Percentiles rank a stretch among this genome's conserved stretches.
These are phyloP conservation scores for Papilio dardanus DNA, from an alignment of 1,140 invertebrate genomes.

Conservation along the genomic window DNA sequence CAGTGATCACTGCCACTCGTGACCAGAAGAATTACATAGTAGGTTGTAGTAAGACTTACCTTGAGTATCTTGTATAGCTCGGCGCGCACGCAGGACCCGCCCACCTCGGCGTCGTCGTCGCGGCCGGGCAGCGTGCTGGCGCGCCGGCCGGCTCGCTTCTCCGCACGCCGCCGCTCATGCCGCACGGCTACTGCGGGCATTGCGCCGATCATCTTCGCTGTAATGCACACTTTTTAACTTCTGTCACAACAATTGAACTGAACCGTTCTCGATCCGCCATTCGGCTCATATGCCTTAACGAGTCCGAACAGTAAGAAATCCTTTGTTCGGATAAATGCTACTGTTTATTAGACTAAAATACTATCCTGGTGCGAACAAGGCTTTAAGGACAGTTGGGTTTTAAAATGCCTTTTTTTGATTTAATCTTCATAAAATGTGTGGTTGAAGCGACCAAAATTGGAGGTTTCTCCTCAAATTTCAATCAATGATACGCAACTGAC, in stretches of 20 bases:
- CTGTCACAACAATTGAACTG: too few relatives aligned
- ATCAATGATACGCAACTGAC: background rate
- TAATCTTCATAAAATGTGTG: too few relatives aligned
- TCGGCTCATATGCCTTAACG: too few relatives aligned
- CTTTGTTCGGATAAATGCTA: too few relatives aligned
- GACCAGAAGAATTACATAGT: too few relatives aligned
- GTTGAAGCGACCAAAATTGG: background rate
- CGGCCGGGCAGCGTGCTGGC: slow-evolving; percentile 86
- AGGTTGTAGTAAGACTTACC: slow-evolving; percentile 64
- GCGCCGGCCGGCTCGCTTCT: slow-evolving; percentile 85
- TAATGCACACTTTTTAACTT: slow-evolving; percentile 28
- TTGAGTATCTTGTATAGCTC: slow-evolving; percentile 63
- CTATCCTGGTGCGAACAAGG: too few relatives aligned
- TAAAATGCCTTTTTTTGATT: too few relatives aligned
- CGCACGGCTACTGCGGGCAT: slow-evolving; percentile 93
- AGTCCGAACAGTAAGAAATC: too few relatives aligned
- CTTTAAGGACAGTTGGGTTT: too few relatives aligned
- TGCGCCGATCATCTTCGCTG: slow-evolving; percentile 90
- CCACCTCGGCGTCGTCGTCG: slow-evolving; percentile 70
- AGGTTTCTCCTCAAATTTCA: background rate
- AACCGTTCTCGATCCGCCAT: too few relatives aligned
- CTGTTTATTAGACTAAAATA: too few relatives aligned
- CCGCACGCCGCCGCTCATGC: slow-evolving; percentile 89
- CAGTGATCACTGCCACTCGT: too few relatives aligned
- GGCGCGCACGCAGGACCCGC: background rate